Evolutionary conservation across 2,888 invertebrate genomes (phyloP).

Genomic region (Machimus atricapillus): DNA sequence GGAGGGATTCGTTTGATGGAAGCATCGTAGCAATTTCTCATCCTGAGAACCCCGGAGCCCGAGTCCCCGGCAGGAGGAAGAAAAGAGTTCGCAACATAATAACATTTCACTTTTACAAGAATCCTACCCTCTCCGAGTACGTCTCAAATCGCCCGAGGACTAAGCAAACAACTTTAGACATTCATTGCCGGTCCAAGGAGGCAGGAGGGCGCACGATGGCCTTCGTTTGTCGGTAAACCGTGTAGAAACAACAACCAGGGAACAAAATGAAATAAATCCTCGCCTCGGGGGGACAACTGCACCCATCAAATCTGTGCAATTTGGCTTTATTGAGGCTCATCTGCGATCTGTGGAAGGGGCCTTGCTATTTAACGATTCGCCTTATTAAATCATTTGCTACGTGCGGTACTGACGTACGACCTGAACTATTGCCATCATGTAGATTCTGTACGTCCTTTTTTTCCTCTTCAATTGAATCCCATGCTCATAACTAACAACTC

Average conservation of each 20-base stretch:
- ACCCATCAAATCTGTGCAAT: constrained; percentile 44
- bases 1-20: constrained; percentile 35
- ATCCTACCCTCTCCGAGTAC: constrained; percentile 40
- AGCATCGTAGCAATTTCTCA: constrained; percentile 26
- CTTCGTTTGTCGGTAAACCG: constrained; percentile 38
- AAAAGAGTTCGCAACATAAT: constrained; percentile 45
- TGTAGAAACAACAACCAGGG: constrained; percentile 40
- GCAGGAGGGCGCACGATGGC: constrained; percentile 41
- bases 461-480: not conserved
- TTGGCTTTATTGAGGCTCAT: constrained; percentile 40
- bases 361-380: not conserved
- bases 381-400: not conserved
- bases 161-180: constrained; percentile 48
- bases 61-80: not conserved
- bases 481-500: not conserved
- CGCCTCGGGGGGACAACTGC: constrained; percentile 40
- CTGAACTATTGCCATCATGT: not conserved
- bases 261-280: constrained; percentile 44
- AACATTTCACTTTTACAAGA: constrained; percentile 43
- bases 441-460: not conserved
- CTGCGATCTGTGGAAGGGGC: not conserved
- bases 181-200: constrained; percentile 46
- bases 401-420: not conserved
- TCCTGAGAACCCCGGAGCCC: not conserved
- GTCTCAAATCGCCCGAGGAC: constrained; percentile 47